These are phyloP conservation scores for Beroe ovata DNA, from an alignment of 37 sponge, comb jelly and placozoan species.

Conservation along the genomic window DNA sequence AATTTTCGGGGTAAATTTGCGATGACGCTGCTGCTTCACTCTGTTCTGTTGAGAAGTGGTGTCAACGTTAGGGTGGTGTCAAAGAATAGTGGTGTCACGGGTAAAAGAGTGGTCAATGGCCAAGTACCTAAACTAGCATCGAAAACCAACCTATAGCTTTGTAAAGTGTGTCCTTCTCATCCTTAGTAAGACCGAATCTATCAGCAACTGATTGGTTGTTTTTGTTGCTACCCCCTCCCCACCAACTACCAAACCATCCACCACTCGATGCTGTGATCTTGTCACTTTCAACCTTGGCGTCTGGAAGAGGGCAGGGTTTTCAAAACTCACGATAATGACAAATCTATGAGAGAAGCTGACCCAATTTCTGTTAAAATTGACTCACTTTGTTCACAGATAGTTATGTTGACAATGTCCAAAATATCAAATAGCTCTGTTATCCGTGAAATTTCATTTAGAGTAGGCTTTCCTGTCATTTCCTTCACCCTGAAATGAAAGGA, in stretches of 20 bases:
- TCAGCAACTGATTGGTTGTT: not conserved
- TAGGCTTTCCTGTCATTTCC: conserved; percentile 20
- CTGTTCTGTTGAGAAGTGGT: conserved; percentile 3
- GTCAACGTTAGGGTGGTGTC: not conserved
- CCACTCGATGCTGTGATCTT: not conserved
- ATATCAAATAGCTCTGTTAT: conserved; percentile 46
- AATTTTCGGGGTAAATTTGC: conserved; percentile 51
- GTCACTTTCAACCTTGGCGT: conserved; percentile 4
- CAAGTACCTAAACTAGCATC: too few relatives aligned
- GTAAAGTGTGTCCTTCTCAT: conserved; percentile 42
- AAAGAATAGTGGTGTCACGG: too few relatives aligned
- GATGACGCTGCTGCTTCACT: conserved; percentile 59
- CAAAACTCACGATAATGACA: not conserved
- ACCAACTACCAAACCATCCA: conserved; percentile 38
- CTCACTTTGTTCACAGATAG: conserved; percentile 59
- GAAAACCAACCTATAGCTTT: conserved; percentile 54
- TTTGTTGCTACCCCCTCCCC: conserved; percentile 16
- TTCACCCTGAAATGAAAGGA: conserved; percentile 56
- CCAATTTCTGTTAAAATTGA: not conserved
- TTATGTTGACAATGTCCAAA: conserved; percentile 58
- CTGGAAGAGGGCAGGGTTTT: not conserved
- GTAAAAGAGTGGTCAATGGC: too few relatives aligned
- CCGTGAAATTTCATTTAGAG: conserved; percentile 31
- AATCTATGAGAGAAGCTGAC: not conserved
- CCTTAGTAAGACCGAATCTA: conserved; percentile 19